phyloP scores from a whole-genome alignment of 2,113 vertebrate genomes.

The Romanogobio albipinnatus region DNA sequence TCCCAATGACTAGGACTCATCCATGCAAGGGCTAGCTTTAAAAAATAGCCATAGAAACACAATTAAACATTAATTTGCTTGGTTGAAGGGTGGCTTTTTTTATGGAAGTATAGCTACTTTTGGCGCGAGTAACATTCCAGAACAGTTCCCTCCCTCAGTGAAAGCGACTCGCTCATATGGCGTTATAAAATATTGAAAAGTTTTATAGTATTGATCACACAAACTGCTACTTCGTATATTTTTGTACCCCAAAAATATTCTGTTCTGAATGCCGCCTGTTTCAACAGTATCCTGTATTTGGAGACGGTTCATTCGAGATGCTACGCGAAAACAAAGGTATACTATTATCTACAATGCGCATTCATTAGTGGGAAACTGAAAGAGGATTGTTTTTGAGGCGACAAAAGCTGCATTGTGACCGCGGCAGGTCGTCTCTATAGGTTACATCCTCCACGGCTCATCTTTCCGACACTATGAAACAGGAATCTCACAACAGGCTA shows the following conservation, averaged over 20 bases:
- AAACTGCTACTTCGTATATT: too few species aligned
- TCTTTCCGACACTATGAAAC: conserved; percentile 9
- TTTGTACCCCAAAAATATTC: background rate
- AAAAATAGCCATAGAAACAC: conserved; percentile 24
- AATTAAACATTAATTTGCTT: conserved; percentile 33
- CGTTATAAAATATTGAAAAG: background rate
- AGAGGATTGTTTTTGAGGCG: conserved; percentile 9
- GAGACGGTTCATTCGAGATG: background rate
- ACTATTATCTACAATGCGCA: conserved; percentile 36
- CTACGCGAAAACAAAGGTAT: background rate
- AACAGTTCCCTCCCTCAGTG: conserved; percentile 10
- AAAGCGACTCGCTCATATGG: background rate
- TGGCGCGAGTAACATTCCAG: background rate
- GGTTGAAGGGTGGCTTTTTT: background rate
- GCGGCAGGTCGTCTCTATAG: conserved; percentile 4
- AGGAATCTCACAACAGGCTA: background rate
- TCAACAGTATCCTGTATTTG: conserved; percentile 17
- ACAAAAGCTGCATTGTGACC: conserved; percentile 53
- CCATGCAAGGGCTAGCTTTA: background rate
- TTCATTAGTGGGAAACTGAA: conserved; percentile 37
- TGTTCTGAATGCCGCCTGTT: background rate
- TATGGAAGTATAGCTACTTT: background rate
- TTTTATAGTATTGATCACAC: too few species aligned
- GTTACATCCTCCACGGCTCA: conserved; percentile 29
- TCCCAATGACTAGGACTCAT: background rate